Base-by-base conservation (phyloP, 1,140 invertebrate genomes). In the Lerema accius region DNA sequence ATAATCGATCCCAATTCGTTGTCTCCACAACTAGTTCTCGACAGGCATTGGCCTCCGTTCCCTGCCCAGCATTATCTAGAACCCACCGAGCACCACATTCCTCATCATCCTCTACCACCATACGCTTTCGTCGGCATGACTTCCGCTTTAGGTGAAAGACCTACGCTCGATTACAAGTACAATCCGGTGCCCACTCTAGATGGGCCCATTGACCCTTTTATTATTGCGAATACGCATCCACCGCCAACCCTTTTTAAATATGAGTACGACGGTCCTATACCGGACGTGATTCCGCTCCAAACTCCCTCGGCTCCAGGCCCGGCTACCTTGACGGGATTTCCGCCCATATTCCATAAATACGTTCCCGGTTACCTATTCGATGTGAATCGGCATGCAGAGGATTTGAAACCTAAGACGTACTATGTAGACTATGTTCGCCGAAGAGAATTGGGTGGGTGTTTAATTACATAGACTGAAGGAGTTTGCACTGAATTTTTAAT, bases 391-490 rank as follows among this genome's bases (percentile, higher is more conserved):
- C 83, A 87, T 80, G 81, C 80, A 65, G 85, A 86, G 63, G 87
- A 90, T 76, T 78, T 85, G 84, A 75, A 69, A 67, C 80, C 82
- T 80, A 89, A 89, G 84, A 87, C 86, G 83, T 90, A 89, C 74
- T 90, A 77, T 83, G 74, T 90, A 90, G 87, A 89, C 73, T 90
- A 90, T 84, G 78, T 85, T 66, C 84, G 85, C 78, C 80, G 79
- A 80, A 80, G 86, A 85, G 84, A 88, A 75, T 75, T 87, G 80
- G 87, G 87, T 90, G 87, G 86, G 87, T 90, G 87, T 84, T 90
- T 83, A 88, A 87, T 84, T 84, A 7, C 40, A 7, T 82, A 76
- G 72, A 82, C 72, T 75, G 80, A 85, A 84, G 81, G 83, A 85
- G 77, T 71, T 60, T 77, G 73, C 74, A 76, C 74, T 56, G 65